Base-by-base conservation (phyloP, 2,888 invertebrate species). In the Agelastica alni region DNA sequence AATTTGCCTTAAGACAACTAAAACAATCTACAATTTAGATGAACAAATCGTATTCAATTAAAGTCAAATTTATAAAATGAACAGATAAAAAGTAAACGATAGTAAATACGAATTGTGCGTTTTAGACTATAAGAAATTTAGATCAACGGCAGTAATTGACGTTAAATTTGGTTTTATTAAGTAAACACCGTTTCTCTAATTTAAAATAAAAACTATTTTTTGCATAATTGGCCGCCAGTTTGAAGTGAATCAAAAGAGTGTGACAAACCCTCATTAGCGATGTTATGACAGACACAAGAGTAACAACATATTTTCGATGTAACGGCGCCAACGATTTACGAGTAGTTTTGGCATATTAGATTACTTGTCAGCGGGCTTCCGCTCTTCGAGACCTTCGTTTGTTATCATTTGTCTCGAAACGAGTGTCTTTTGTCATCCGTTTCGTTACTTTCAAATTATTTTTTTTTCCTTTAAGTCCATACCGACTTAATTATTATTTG, bases 261-360 rank as follows among this genome's bases (percentile, higher is more conserved):
- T 45, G 51, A 51, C 53, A 42, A 48, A 55, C 53, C 59, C 60
- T 64, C 64, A 64, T 64, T 64, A 62, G 63, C 63, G 59, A 57
- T 63, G 63, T 65, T 63, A 65, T 65, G 63, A 62, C 64, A 64
- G 58, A 56, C 54, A 56, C 53, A 57, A 48, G 53, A 55, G 56
- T 57, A 52, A 57, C 57, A 51, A 62, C 59, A 58, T 55, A 55
- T 58, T 59, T 51, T 46, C 56, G 46, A 44, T 58, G 59, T 49
- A 49, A 42, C 46, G 55, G 62, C 64, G 64, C 64, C 64, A 61
- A 48, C 36, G 34, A 37, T 51, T 31, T 51, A 20, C 22, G 13
- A 13, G 5, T 10, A 2, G 13, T 32, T 13, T 9, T 9, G 10
- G 13, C 18, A 55, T 55, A 59, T 63, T 58, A 46, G 37, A 46